Evolutionary conservation across 2,797 vertebrate genomes (phyloP).

Genomic region (Vespertilio murinus): DNA sequence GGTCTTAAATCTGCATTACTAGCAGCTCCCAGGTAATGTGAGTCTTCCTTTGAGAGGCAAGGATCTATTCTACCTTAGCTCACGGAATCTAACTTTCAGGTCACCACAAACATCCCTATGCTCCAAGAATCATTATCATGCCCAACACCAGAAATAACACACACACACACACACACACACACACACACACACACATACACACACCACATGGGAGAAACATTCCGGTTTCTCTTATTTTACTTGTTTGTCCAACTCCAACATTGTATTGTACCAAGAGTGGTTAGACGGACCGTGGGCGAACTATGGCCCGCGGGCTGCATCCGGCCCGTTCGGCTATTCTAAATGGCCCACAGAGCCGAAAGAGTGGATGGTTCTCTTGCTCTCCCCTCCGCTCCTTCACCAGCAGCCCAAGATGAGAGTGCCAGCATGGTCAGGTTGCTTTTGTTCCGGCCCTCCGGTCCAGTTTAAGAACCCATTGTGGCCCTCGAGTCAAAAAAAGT

Average conservation of each 20-base stretch:
- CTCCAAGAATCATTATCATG: not conserved
- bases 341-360: no score
- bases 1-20: not conserved
- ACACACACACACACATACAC: no score
- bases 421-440: no score
- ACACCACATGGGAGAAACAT: not conserved
- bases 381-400: no score
- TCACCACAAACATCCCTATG: not conserved
- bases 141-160: not conserved
- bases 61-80: not conserved
- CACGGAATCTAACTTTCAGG: not conserved
- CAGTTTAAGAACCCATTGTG: no score
- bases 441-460: no score
- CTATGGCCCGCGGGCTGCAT: no score
- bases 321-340: no score
- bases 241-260: not conserved
- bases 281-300: no score
- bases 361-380: no score
- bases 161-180: not conserved
- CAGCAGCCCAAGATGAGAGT: no score
- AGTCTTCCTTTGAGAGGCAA: not conserved
- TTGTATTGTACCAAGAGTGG: not conserved
- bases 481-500: no score
- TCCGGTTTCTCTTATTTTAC: not conserved
- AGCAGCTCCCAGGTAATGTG: not conserved